Base-by-base conservation (phyloP, 30 jellyfish, hydroid and myxozoan species). In the Hydractinia symbiolongicarpus region DNA sequence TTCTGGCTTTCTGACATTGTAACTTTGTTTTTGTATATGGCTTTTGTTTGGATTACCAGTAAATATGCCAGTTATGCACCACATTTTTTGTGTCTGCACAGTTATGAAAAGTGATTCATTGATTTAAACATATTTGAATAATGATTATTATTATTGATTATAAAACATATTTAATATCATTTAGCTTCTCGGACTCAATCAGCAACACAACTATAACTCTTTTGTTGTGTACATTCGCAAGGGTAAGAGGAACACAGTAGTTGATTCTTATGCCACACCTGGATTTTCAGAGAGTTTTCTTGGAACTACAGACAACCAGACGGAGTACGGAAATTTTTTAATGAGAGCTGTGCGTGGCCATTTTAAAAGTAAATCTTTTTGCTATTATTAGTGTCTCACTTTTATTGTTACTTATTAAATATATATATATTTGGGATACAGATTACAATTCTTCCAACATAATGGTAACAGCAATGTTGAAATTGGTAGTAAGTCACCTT, bases 291-390 rank as follows among this genome's bases (percentile, higher is more conserved):
- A 58, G 69, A 58, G 17, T 58, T 58, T 58, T 58, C 69, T 58
- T 58, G 69, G 69, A 58, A 58, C 69, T 11, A 3, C 15, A 16
- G 69, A 58, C 69, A 58, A 58, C 19, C 69, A 16, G 19, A 58
- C 69, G 19, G 19, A 58, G 19, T 58, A 58, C 19, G 69, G 69
- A 11, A 3, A 58, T 58, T 16, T 58, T 11, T 16, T 58, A 58
- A 58, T 58, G 69, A 58, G 69, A 58, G 69, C 69, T 58, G 69
- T 58, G 69, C 69, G 19, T 58, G 69, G 17, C 19, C 69, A 58
- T 58, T 58, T 58, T 58, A 58, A 58, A 58, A 58, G 69, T 58
- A 58, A 58, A 3, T 58, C 19, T 16, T 58, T 58, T 16, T 11
- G 44, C 44, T 30, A 30, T 30, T 30, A 30, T 30, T 30, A 30